Conservation (phyloP, 2,888 invertebrate species). For the Subacronicta megacephala region DNA sequence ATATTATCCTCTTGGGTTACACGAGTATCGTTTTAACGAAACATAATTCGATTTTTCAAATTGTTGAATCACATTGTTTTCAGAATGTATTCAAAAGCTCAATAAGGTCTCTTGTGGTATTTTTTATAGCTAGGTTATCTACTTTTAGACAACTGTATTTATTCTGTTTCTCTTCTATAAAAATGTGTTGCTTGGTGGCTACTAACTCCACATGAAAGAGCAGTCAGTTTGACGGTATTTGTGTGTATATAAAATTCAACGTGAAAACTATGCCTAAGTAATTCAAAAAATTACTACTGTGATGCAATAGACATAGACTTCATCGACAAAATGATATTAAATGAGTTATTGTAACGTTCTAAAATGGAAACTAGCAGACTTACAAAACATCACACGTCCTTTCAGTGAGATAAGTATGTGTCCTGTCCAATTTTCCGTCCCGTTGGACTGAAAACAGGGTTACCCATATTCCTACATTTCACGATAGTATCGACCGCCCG, state of each 20-base stretch:
- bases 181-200: too few relatives aligned
- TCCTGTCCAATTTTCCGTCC: slow-evolving; percentile 63
- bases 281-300: too few relatives aligned
- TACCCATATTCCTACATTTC: slow-evolving; percentile 48
- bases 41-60: slow-evolving; percentile 1
- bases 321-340: neutral
- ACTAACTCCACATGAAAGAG: too few relatives aligned
- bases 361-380: slow-evolving; percentile 14
- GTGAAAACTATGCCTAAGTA: too few relatives aligned
- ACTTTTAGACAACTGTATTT: too few relatives aligned
- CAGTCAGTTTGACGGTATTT: too few relatives aligned
- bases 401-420: slow-evolving; percentile 52
- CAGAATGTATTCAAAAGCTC: slow-evolving; percentile 26
- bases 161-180: too few relatives aligned
- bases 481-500: slow-evolving; percentile 24
- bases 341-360: neutral
- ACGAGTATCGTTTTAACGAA: slow-evolving; percentile 2
- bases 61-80: slow-evolving; percentile 11
- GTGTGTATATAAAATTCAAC: too few relatives aligned
- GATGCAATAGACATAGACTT: too few relatives aligned
- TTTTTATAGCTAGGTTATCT: too few relatives aligned
- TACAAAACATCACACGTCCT: slow-evolving; percentile 37
- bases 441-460: slow-evolving; percentile 57
- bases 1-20: neutral
- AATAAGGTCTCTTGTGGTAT: too few relatives aligned